Conservation (phyloP, 2,888 invertebrate genomes). For the Phaonia tiefii region DNA sequence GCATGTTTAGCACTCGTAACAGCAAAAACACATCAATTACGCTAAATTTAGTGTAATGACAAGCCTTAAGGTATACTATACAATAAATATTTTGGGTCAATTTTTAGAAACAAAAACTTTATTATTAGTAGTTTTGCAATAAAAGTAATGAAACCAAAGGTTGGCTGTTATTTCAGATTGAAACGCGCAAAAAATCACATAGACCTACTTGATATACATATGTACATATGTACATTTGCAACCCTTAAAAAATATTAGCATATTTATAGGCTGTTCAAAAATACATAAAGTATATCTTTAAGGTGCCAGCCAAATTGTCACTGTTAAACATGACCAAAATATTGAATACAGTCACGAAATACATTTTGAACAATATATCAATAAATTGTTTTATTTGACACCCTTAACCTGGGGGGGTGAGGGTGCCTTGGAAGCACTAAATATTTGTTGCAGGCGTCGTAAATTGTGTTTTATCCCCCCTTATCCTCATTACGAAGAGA, state of each 20-base stretch:
- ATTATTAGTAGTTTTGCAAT: too few relatives aligned
- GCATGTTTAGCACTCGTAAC: slow-evolving; percentile 48
- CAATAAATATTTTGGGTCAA: slow-evolving; percentile 6
- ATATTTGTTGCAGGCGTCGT: not conserved
- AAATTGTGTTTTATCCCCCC: not conserved
- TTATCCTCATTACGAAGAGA: too few relatives aligned
- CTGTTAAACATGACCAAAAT: slow-evolving; percentile 2
- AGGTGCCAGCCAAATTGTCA: not conserved
- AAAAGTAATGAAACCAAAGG: too few relatives aligned
- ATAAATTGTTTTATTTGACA: slow-evolving; percentile 32
- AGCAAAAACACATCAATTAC: not conserved
- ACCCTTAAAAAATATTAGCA: slow-evolving; percentile 14
- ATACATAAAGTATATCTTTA: slow-evolving; percentile 29
- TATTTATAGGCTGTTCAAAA: slow-evolving; percentile 31
- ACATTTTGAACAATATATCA: not conserved
- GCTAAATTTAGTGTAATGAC: slow-evolving; percentile 16
- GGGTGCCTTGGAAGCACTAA: too few relatives aligned
- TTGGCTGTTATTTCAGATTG: too few relatives aligned
- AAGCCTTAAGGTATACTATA: slow-evolving; percentile 33
- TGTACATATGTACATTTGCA: too few relatives aligned
- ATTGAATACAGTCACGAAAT: not conserved
- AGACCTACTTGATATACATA: too few relatives aligned
- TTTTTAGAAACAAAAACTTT: too few relatives aligned
- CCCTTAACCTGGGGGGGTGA: not conserved
- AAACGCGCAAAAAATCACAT: too few relatives aligned